Conservation (phyloP, 1,140 invertebrate species). For the Drosophila ananassae region DNA sequence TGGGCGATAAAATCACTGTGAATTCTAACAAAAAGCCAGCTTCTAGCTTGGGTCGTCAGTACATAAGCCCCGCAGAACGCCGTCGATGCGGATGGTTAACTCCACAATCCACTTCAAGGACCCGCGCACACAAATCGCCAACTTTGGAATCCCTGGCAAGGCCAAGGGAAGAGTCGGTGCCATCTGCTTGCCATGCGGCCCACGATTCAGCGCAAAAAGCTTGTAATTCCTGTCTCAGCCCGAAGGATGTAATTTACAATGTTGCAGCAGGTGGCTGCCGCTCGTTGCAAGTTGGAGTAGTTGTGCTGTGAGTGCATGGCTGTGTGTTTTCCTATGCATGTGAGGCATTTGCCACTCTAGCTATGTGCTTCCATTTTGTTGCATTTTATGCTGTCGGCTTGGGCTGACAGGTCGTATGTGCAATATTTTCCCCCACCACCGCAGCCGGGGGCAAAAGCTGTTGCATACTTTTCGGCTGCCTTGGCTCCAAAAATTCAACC, state of each 20-base stretch:
- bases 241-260: constrained; percentile 70
- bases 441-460: constrained; percentile 11
- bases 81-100: constrained; percentile 9
- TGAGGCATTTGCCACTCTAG: constrained; percentile 21
- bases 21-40: constrained; percentile 19
- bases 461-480: constrained; percentile 35
- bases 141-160: constrained; percentile 16
- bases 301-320: background rate
- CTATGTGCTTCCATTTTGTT: constrained; percentile 39
- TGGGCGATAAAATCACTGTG: constrained; percentile 31
- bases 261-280: constrained; percentile 70
- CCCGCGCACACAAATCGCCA: constrained; percentile 20
- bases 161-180: constrained; percentile 7
- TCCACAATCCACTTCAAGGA: constrained; percentile 33
- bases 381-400: constrained; percentile 43
- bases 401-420: constrained; percentile 49
- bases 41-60: constrained; percentile 5
- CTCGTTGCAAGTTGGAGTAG: constrained; percentile 25
- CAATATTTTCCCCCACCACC: constrained; percentile 31
- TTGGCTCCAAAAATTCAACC: background rate
- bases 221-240: constrained; percentile 58
- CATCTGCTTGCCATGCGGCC: constrained; percentile 47
- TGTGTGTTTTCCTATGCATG: constrained; percentile 20
- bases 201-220: constrained; percentile 51
- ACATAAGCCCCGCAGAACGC: constrained; percentile 11